These are phyloP conservation scores for Lochmaea crataegi DNA, from an alignment of 2,888 invertebrate species.

Conservation along the genomic window DNA sequence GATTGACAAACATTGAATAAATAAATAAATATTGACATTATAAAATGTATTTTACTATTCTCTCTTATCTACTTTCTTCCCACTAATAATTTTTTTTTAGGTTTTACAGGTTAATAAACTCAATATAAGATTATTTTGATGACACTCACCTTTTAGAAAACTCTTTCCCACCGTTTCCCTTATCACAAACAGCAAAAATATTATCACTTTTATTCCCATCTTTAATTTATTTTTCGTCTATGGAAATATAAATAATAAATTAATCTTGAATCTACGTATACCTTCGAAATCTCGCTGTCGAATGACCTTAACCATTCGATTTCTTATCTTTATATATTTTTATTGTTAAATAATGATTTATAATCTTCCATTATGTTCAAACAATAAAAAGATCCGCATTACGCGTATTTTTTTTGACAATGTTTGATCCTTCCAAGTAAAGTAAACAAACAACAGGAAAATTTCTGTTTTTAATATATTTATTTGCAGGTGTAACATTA, in stretches of 20 bases:
- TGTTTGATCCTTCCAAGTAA: no score
- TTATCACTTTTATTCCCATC: slow-evolving; percentile 3
- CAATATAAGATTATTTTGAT: not conserved
- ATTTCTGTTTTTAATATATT: no score
- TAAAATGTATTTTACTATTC: no score
- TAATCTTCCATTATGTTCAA: not conserved
- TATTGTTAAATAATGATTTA: slow-evolving; percentile 6
- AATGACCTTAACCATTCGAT: not conserved
- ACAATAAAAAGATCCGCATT: not conserved
- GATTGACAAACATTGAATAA: no score
- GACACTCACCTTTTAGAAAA: slow-evolving; percentile 12
- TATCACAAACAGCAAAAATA: slow-evolving; percentile 10
- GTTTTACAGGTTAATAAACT: no score
- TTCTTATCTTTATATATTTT: not conserved
- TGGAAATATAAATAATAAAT: not conserved
- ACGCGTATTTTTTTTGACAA: not conserved
- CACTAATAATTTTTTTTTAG: no score
- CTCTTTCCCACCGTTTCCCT: slow-evolving; percentile 1
- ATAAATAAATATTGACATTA: no score
- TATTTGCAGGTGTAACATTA: no score
- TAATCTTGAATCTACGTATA: not conserved
- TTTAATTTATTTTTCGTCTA: slow-evolving; percentile 12
- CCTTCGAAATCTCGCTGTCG: not conserved
- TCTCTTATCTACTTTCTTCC: no score
- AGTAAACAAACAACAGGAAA: no score